Base-by-base conservation (phyloP, 2,888 invertebrate species). In the Caenorhabditis doughertyi region DNA sequence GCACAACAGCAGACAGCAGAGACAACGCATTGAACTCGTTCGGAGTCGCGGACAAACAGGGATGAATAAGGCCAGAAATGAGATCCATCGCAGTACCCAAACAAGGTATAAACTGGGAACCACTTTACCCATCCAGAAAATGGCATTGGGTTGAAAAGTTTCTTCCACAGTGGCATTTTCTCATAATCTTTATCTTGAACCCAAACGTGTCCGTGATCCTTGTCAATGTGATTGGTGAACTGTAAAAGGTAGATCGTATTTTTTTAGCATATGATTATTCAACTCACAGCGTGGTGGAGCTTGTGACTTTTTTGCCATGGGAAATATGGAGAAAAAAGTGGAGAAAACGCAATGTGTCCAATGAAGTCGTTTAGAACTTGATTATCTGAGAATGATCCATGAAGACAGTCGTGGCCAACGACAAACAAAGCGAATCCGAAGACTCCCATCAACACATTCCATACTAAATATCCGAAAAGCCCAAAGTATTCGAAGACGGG, bases 21-120 rank as follows among this genome's bases (percentile, higher is more conserved):
- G 55, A 90, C 67, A 21, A 84, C 88, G 56, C 90, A 90, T 76
- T 90, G 87, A 29, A 90, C 58, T 3, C 90, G 84, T 60, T 90
- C 90, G 16, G 68, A 84, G 62, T 83, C 87, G 67, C 82, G 87
- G 56, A 82, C 85, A 83, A 90, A 90, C 16, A 90, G 81, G 16
- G 72, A 64, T 13, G 88, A 89, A 73, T 70, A 87, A 18, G 90
- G 90, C 87, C 86, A 89, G 85, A 90, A 90, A 77, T 90, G 90
- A 18, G 87, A 87, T 25, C 90, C 90, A 62, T 90, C 90, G 8
- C 90, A 89, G 47, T 86, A 85, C 23, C 90, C 90, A 70, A 86
- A 80, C 3, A 89, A 25, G 1, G 90, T 90, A 85, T 90, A 90
- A 4, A 90, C 79, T 21, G 89, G 89, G 74, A 89, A 88, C 90